phyloP scores from a whole-genome alignment of 2,113 vertebrate species.

The Ictidomys tridecemlineatus region DNA sequence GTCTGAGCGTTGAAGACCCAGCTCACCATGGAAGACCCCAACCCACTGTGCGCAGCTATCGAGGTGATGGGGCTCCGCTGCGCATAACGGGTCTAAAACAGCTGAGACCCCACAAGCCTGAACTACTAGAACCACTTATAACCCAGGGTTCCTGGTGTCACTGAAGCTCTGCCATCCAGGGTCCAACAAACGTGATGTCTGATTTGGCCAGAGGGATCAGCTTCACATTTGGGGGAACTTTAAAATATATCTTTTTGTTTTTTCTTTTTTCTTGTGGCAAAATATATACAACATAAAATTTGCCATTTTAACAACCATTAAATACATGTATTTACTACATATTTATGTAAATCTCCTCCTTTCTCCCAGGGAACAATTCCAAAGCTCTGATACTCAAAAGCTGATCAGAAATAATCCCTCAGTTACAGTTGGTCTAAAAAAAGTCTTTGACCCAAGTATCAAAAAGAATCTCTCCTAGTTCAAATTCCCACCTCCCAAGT shows the following conservation, averaged over 20 bases:
- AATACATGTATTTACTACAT: neutral
- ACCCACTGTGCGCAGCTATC: fast-evolving
- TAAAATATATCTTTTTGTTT: neutral
- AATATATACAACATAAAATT: conserved; percentile 3
- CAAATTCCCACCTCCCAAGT: neutral
- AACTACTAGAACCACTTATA: neutral
- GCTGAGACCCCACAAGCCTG: neutral
- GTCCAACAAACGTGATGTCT: neutral
- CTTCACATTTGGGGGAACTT: neutral
- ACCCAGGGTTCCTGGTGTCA: neutral
- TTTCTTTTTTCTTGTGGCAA: neutral
- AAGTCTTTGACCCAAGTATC: conserved; percentile 49
- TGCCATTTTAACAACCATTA: neutral
- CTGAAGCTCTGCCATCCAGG: neutral
- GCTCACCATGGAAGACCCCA: neutral
- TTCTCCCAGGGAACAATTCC: neutral
- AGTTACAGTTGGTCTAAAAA: neutral
- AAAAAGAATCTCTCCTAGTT: conserved; percentile 3
- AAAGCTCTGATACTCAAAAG: conserved; percentile 12
- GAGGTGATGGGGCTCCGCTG: neutral
- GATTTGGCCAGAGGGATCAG: neutral
- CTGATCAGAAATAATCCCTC: neutral
- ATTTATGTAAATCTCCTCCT: neutral
- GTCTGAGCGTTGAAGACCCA: fast-evolving
- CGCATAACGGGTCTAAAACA: neutral